Conservation (phyloP, 2,113 vertebrate genomes). For the Larimichthys crocea region DNA sequence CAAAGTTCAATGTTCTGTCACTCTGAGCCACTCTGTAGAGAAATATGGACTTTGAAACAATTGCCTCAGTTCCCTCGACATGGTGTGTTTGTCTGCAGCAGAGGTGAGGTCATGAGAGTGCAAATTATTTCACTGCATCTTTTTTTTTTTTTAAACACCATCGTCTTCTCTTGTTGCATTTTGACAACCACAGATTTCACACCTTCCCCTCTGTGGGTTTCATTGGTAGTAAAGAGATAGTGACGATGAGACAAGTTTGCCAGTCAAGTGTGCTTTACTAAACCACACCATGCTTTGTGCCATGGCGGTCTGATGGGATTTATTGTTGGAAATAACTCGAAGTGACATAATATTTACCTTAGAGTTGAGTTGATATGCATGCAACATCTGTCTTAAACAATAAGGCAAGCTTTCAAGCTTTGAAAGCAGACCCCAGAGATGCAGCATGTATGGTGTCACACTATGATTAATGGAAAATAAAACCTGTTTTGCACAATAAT, state of each 20-base stretch:
- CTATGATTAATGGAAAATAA: too few relatives aligned
- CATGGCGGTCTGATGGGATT: background rate
- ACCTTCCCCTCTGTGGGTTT: background rate
- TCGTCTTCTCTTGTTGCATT: too few relatives aligned
- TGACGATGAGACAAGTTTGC: background rate
- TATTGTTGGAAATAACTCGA: too few relatives aligned
- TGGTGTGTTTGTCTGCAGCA: constrained; percentile 18
- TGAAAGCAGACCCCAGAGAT: background rate
- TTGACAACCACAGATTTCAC: constrained; percentile 1
- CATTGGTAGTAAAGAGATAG: too few relatives aligned
- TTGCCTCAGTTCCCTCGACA: constrained; percentile 38
- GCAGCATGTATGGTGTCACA: too few relatives aligned
- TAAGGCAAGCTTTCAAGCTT: background rate
- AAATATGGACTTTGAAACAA: constrained; percentile 67
- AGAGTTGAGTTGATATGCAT: background rate
- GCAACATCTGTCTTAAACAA: background rate
- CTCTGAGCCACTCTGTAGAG: constrained; percentile 59
- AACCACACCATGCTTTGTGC: background rate
- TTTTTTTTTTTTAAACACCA: background rate
- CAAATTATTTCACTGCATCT: background rate
- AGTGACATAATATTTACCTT: too few relatives aligned
- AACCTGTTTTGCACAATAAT: too few relatives aligned
- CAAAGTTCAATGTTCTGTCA: constrained; percentile 45
- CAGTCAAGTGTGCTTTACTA: background rate
- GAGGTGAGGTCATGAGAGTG: background rate